Percentiles rank a stretch among this genome's conserved stretches.
Evolutionary conservation across 2,113 vertebrate species (phyloP).

Genomic region (Prochilodus magdalenae): DNA sequence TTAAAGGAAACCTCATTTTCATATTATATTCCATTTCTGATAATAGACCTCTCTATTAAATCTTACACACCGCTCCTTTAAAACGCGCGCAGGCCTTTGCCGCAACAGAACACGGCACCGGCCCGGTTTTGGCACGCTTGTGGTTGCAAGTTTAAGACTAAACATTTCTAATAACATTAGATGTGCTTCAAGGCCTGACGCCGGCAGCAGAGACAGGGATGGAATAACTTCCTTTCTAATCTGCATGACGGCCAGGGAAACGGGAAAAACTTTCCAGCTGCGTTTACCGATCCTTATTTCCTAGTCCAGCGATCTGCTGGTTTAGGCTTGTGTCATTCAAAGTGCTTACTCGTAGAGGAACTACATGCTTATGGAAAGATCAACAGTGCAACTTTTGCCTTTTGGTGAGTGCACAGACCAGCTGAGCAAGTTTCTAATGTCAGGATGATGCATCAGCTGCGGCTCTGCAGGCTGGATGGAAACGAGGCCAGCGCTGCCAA

Average conservation of each 20-base stretch:
- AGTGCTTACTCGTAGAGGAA: neutral
- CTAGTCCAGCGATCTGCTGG: neutral
- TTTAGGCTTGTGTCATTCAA: neutral
- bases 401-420: slow-evolving; percentile 41
- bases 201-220: neutral
- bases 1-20: no score
- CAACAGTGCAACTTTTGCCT: slow-evolving; percentile 17
- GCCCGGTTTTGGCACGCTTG: neutral
- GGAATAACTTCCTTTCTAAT: neutral
- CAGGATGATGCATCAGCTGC: neutral
- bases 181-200: neutral
- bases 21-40: no score
- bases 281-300: neutral
- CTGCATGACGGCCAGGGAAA: neutral
- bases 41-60: no score
- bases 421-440: slow-evolving; percentile 44
- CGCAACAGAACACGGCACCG: neutral
- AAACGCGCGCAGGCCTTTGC: no score
- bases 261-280: neutral
- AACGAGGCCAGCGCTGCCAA: neutral
- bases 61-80: no score
- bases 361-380: slow-evolving; percentile 22
- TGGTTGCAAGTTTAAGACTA: neutral
- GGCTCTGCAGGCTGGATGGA: neutral
- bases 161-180: neutral